Evolutionary conservation across 2,888 invertebrate genomes (phyloP).

Genomic region (Electrophaes corylata): DNA sequence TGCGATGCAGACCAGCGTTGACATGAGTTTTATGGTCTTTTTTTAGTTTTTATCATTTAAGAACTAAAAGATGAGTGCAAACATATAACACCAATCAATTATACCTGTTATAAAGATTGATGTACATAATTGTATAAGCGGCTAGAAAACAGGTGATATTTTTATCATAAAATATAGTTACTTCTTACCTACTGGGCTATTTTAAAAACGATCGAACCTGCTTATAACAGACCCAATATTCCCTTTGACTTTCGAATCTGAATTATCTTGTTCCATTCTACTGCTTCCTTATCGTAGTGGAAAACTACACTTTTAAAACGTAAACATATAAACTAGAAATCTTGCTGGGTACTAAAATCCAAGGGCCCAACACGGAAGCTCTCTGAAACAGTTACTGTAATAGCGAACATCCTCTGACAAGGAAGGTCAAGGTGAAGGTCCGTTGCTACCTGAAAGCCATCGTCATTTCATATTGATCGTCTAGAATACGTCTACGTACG

Average conservation of each 20-base stretch:
- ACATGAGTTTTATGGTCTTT: too few relatives aligned
- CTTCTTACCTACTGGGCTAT: too few relatives aligned
- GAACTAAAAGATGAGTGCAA: too few relatives aligned
- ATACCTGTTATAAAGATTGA: too few relatives aligned
- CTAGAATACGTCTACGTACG: constrained; percentile 24
- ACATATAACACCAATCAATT: too few relatives aligned
- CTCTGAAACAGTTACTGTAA: constrained; percentile 17
- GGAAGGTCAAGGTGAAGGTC: constrained; percentile 29
- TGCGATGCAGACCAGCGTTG: too few relatives aligned
- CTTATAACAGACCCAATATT: neutral
- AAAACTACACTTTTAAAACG: constrained; percentile 3
- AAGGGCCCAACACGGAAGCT: constrained; percentile 16
- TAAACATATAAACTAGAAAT: constrained; percentile 5
- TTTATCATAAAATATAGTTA: too few relatives aligned
- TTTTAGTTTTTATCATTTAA: too few relatives aligned
- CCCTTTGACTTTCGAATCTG: neutral
- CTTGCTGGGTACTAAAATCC: constrained; percentile 9
- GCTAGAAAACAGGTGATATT: too few relatives aligned
- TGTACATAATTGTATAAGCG: too few relatives aligned
- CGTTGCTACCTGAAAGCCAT: constrained; percentile 10
- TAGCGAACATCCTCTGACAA: constrained; percentile 31
- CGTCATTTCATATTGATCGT: constrained; percentile 24
- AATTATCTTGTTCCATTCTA: neutral
- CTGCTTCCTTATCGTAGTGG: constrained; percentile 10
- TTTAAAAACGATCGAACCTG: too few relatives aligned